Evolutionary conservation across 2,113 vertebrate genomes (phyloP).

Genomic region (Python bivittatus): DNA sequence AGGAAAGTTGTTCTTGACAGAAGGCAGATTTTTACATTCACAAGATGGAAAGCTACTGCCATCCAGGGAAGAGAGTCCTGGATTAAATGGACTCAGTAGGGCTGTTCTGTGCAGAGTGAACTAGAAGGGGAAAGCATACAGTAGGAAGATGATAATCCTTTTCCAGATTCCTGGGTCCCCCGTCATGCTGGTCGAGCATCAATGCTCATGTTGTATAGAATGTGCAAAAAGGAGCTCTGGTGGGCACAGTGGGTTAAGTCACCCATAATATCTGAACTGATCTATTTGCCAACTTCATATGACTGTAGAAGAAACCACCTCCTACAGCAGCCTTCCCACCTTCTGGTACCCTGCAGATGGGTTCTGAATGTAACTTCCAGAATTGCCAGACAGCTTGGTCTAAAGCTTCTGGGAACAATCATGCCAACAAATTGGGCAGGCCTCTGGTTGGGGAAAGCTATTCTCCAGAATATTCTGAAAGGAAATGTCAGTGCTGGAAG

Average conservation of each 20-base stretch:
- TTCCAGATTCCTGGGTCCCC: background rate
- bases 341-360: background rate
- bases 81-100: background rate
- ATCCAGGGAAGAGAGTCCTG: background rate
- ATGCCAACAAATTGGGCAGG: background rate
- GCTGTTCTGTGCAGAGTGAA: background rate
- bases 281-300: background rate
- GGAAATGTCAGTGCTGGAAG: background rate
- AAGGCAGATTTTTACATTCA: background rate
- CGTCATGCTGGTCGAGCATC: background rate
- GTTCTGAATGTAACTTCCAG: background rate
- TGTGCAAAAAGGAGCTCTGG: background rate
- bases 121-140: background rate
- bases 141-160: background rate
- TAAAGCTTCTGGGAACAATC: background rate
- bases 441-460: background rate
- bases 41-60: background rate
- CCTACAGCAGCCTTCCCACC: background rate
- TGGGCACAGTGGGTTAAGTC: background rate
- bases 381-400: background rate
- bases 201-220: background rate
- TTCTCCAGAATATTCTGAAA: background rate
- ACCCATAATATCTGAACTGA: background rate
- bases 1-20: background rate
- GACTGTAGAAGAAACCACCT: background rate